Conservation (phyloP, 2,797 vertebrate genomes). For the Pitangus sulphuratus region DNA sequence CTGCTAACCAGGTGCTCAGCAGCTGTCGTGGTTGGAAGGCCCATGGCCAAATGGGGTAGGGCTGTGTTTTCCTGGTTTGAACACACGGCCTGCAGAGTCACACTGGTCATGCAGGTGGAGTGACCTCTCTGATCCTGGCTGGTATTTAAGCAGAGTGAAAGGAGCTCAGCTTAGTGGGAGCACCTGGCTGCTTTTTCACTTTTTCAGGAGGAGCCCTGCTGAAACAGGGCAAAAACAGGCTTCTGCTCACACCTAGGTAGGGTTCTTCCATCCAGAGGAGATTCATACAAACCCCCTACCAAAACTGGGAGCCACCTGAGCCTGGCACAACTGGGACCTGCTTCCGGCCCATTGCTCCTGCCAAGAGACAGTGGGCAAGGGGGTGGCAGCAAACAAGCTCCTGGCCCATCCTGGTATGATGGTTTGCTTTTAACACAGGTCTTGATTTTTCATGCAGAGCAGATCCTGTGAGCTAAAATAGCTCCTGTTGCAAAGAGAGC, state of each 20-base stretch:
- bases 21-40: fast-evolving
- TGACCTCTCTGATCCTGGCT: neutral
- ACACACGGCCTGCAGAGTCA: fast-evolving
- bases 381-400: neutral
- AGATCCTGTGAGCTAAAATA: neutral
- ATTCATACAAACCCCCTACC: neutral
- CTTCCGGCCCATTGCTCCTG: neutral
- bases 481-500: neutral
- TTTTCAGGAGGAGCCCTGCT: neutral
- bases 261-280: neutral
- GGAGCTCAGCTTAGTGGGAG: fast-evolving
- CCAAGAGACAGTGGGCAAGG: neutral
- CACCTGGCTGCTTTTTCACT: neutral
- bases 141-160: neutral
- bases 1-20: neutral
- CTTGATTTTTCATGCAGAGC: neutral
- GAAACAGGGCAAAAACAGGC: neutral
- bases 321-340: fast-evolving
- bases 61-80: neutral
- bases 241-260: neutral
- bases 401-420: fast-evolving
- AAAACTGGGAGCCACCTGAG: neutral
- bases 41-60: fast-evolving
- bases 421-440: neutral
- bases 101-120: neutral